Base-by-base conservation (phyloP, 1,140 invertebrate species). In the Melitaea cinxia region DNA sequence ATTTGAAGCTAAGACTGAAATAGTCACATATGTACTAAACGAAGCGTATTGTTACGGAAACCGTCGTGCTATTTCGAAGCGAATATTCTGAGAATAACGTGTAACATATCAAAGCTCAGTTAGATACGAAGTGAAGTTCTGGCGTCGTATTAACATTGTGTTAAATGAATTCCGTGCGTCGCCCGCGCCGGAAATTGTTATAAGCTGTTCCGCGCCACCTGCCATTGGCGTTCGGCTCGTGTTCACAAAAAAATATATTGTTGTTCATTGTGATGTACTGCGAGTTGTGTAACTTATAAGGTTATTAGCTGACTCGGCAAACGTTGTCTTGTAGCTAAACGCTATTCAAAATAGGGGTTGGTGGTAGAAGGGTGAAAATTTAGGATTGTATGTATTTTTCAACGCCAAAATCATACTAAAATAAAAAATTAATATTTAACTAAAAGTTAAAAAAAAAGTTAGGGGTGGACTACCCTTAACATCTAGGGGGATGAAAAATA, bases 161-260 rank as follows among this genome's bases (percentile, higher is more conserved):
- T 28, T 42, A 45, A 28, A 57, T 57, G 14, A 57, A 56, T 42
- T 28, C 54, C 9, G 33, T 17, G 62, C 54, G 54, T 33, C 54
- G 53, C 23, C 37, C 50, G 30, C 66, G 49, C 62, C 63, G 68
- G 68, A 66, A 59, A 60, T 60, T 35, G 58, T 62, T 66, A 66
- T 57, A 26, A 19, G 19, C 37, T 10, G 53, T 67, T 67, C 57
- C 52, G 52, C 57, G 35, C 52, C 52, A 60, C 57, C 52, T 54
- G 65, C 56, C 57, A 58, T 50, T 52, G 63, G 54, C 49, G 42
- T 52, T 57, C 47, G 35, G 47, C 33, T 52, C 24, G 28, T 39
- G 42, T 58, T 33, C 33, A 65, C 47, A 39, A 65, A 49, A n/a
- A 35, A 65, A 42, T 17, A 42, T 4, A 15, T 26, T 57, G 35